phyloP scores from a whole-genome alignment of 2,888 invertebrate genomes.

The Mechanitis messenoides region DNA sequence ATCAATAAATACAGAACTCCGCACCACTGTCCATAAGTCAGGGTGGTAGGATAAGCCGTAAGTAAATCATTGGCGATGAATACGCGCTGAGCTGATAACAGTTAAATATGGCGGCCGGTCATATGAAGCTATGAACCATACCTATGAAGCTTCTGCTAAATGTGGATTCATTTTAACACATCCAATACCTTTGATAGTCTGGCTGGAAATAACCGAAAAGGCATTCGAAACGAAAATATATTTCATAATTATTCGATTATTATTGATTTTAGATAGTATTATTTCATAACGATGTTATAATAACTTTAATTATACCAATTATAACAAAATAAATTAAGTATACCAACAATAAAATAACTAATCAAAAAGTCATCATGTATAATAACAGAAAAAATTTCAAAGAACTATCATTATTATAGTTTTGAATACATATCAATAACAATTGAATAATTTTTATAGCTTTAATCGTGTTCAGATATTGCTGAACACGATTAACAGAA shows the following conservation, averaged over 20 bases:
- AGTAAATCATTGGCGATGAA: conserved; percentile 72
- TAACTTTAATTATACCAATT: background rate
- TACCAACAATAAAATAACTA: background rate
- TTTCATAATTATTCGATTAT: background rate
- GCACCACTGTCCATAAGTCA: conserved; percentile 55
- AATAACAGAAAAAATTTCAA: background rate
- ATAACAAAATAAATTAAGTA: background rate
- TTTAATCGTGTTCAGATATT: conserved; percentile 31
- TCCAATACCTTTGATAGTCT: conserved; percentile 1
- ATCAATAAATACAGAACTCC: conserved; percentile 17
- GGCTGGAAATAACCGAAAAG: background rate
- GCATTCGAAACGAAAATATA: background rate
- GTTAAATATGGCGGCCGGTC: conserved; percentile 67
- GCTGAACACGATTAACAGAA: conserved; percentile 65
- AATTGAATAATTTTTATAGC: conserved; percentile 18
- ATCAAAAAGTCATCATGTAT: background rate
- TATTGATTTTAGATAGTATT: background rate
- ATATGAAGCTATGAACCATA: conserved; percentile 44
- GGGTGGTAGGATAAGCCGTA: conserved; percentile 62
- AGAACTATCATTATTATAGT: background rate
- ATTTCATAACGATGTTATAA: background rate
- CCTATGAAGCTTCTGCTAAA: conserved; percentile 34
- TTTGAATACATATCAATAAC: conserved; percentile 18
- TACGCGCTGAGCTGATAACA: conserved; percentile 63
- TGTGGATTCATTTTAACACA: conserved; percentile 12